phyloP scores from a whole-genome alignment of 2,888 invertebrate species.

The Rhagophthalmus giganteus region DNA sequence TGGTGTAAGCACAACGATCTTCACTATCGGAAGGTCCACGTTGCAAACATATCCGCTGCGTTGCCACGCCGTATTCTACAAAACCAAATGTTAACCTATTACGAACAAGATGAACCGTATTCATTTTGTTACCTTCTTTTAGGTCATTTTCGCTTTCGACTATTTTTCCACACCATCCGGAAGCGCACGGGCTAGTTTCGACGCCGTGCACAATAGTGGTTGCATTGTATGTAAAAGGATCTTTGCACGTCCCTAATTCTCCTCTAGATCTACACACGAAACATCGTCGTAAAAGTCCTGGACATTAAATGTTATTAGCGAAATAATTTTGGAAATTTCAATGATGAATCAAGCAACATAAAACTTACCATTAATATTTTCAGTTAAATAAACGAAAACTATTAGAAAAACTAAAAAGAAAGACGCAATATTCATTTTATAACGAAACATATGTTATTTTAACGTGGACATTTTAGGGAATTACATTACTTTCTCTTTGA shows the following conservation, averaged over 20 bases:
- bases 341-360: constrained; percentile 8
- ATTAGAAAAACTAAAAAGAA: constrained; percentile 22
- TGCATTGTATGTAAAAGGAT: constrained; percentile 79
- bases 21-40: constrained; percentile 86
- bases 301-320: background rate
- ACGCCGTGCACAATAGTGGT: constrained; percentile 76
- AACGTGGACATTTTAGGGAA: constrained; percentile 30
- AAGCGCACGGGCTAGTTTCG: constrained; percentile 78
- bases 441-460: constrained; percentile 13
- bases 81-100: background rate
- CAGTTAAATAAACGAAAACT: constrained; percentile 23
- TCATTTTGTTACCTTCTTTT: constrained; percentile 69
- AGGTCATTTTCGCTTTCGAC: constrained; percentile 78
- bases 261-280: constrained; percentile 85
- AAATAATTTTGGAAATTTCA: constrained; percentile 25
- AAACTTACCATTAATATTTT: constrained; percentile 33
- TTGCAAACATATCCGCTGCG: constrained; percentile 85
- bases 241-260: constrained; percentile 85
- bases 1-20: constrained; percentile 85
- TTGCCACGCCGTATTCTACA: constrained; percentile 82
- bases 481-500: constrained; percentile 31
- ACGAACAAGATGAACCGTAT: background rate
- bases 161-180: constrained; percentile 92
- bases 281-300: constrained; percentile 75
- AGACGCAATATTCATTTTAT: constrained; percentile 22